Evolutionary conservation across 2,888 invertebrate species (phyloP).

Genomic region (Cataglyphis livida): DNA sequence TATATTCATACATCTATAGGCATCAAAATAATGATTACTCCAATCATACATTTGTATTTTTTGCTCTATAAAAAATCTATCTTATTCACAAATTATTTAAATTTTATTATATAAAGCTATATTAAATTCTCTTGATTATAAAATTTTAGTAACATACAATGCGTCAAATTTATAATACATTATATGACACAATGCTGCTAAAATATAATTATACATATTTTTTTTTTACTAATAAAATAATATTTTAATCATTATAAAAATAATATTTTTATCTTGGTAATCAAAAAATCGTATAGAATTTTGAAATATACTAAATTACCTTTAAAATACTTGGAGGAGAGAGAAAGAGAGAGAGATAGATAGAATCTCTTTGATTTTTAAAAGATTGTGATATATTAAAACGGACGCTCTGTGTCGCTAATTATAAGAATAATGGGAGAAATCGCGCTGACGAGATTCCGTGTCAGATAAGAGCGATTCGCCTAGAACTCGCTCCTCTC

Average conservation of each 20-base stretch:
- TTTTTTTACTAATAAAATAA: background rate
- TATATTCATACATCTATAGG: background rate
- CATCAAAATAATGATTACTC: background rate
- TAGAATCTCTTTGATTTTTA: background rate
- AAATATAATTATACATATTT: background rate
- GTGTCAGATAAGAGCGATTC: constrained; percentile 33
- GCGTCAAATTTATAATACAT: background rate
- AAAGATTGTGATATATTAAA: background rate
- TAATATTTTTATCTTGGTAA: background rate
- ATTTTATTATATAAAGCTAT: background rate
- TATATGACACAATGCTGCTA: too few species aligned
- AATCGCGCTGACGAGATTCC: constrained; percentile 38
- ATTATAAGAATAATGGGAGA: constrained; percentile 30
- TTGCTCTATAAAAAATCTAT: background rate
- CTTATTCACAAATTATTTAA: background rate
- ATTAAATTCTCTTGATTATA: background rate
- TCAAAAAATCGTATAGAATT: background rate
- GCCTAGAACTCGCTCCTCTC: constrained; percentile 29
- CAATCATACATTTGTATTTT: background rate
- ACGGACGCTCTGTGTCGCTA: constrained; percentile 12
- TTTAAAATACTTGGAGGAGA: background rate
- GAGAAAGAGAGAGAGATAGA: background rate
- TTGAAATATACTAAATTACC: background rate
- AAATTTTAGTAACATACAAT: background rate
- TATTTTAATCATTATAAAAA: background rate